Base-by-base conservation (phyloP, 1,140 invertebrate genomes). In the Brachionus koreanus region DNA sequence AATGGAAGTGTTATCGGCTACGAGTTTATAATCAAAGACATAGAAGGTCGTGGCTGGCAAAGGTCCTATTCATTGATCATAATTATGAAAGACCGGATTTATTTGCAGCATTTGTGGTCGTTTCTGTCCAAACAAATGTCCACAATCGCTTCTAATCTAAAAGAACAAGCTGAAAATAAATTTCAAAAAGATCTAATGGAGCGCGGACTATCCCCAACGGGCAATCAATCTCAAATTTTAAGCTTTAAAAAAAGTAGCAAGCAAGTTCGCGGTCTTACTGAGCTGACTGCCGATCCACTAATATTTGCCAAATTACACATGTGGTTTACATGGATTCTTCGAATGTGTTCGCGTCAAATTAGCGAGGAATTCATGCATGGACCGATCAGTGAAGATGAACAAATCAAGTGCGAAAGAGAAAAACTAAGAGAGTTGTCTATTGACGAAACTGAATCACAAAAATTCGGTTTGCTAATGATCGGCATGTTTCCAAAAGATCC, bases 311-410 rank as follows among this genome's bases (percentile, higher is more conserved):
- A 69, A 7, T 33, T 82, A 13, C 79, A 82, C 25, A 67, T 69
- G 57, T 82, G 79, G 79, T 82, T 82, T 57, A 82, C 79, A 19
- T 82, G 79, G 79, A 82, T 82, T 3, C 46, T 82, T n/a, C 65
- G 79, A 82, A 52, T 46, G 35, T 61, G 76, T 25, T 39, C 49
- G 33, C 42, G 76, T 39, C 76, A 79, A 79, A 79, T 79, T 13
- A 79, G 76, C 76, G 76, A 79, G 39, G 61, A 61, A 23, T 65
- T 79, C 19, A 57, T 79, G 76, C 33, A 61, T 10, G 76, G 76
- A 5, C 76, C 76, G 4, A 10, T 79, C 0, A 42, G 19, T 29
- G 76, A 79, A 10, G 76, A 79, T 25, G 19, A 12, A 5, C 76
- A 79, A 37, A 52, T 79, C 13, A 79, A 79, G 42, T 61, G 33